A percentile compares a stretch with the other conserved stretches of the same genome.
Conservation (phyloP, 2,113 vertebrate species). For the Phyllopteryx taeniolatus region DNA sequence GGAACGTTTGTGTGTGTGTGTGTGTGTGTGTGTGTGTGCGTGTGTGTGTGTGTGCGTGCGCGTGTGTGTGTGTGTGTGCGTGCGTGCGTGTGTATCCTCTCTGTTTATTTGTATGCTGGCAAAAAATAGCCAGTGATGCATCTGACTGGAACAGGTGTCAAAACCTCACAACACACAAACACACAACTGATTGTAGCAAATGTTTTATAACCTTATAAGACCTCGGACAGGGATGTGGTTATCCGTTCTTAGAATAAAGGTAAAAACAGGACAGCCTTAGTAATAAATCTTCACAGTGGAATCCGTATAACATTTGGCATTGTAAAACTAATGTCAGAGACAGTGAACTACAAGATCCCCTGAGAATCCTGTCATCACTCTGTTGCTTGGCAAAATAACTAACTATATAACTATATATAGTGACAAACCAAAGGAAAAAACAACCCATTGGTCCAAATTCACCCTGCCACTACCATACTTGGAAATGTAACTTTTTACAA, state of each 20-base stretch:
- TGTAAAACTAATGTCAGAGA: not conserved
- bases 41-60: no score
- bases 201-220: not conserved
- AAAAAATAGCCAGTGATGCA: constrained; percentile 62
- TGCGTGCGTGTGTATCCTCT: constrained; percentile 11
- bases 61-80: no score
- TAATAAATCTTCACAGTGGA: not conserved
- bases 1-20: no score
- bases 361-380: not conserved
- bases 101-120: constrained; percentile 36
- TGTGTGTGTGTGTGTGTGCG: no score
- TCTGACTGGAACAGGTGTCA: constrained; percentile 64
- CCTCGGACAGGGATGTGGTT: not conserved
- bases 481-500: not conserved
- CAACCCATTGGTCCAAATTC: not conserved
- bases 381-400: not conserved
- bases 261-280: not conserved
- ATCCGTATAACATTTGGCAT: not conserved
- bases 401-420: not conserved
- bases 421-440: not conserved
- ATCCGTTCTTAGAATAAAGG: constrained; percentile 1
- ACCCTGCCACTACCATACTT: not conserved
- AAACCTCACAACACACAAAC: constrained; percentile 42
- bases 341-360: not conserved
- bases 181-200: not conserved